These are phyloP conservation scores for Vireo griseus DNA, from an alignment of 2,797 vertebrate genomes.

Conservation along the genomic window DNA sequence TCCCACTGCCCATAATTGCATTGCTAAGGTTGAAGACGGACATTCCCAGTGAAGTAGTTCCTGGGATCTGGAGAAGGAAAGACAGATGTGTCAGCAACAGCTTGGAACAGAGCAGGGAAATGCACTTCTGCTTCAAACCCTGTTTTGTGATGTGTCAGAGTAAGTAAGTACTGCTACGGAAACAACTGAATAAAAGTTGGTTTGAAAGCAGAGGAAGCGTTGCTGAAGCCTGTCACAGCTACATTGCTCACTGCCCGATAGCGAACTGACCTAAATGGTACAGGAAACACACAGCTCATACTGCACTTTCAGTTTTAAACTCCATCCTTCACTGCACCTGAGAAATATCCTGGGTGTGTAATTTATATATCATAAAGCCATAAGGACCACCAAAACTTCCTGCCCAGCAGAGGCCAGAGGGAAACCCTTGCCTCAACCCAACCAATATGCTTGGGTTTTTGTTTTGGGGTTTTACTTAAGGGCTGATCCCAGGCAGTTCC, in stretches of 20 bases:
- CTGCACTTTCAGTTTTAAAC: not conserved
- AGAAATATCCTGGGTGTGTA: rapidly evolving
- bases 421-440: not conserved
- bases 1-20: slow-evolving; percentile 82
- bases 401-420: not conserved
- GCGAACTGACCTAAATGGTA: not conserved
- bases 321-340: not conserved
- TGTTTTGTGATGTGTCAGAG: not conserved
- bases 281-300: not conserved
- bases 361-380: not conserved
- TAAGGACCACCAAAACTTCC: not conserved
- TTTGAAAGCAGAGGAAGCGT: not conserved
- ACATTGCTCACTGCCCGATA: rapidly evolving
- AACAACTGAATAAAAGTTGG: not conserved
- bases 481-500: not conserved
- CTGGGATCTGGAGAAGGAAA: slow-evolving; percentile 71
- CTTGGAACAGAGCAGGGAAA: not conserved
- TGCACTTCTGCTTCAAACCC: not conserved
- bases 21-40: slow-evolving; percentile 82
- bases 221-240: not conserved
- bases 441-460: not conserved
- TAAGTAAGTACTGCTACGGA: not conserved
- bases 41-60: slow-evolving; percentile 78
- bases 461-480: not conserved
- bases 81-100: not conserved